phyloP scores from a whole-genome alignment of 2,888 invertebrate genomes.

The Leucophenga maculata region DNA sequence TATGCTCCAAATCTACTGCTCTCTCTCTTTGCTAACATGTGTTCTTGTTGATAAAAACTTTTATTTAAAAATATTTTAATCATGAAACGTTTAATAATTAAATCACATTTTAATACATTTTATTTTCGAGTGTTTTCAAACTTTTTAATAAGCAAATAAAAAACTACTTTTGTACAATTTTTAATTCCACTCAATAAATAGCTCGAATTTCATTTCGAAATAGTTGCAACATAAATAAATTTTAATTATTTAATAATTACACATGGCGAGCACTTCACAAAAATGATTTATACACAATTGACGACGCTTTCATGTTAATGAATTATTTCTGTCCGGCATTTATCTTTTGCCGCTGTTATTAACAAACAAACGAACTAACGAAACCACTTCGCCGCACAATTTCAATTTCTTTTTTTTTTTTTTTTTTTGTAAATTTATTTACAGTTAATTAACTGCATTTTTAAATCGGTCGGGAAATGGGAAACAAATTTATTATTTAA shows the following conservation, averaged over 20 bases:
- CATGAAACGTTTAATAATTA: too few relatives aligned
- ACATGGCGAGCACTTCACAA: background rate
- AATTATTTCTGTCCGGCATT: background rate
- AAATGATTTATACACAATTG: slow-evolving; percentile 9
- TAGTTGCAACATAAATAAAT: background rate
- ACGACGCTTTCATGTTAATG: background rate
- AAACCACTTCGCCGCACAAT: background rate
- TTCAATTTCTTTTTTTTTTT: background rate
- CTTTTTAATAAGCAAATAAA: too few relatives aligned
- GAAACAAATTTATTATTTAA: slow-evolving; percentile 33
- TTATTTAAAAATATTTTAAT: too few relatives aligned
- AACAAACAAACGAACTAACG: background rate
- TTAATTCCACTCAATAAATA: too few relatives aligned
- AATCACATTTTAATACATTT: too few relatives aligned
- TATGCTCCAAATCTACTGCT: too few relatives aligned
- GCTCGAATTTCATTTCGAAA: too few relatives aligned
- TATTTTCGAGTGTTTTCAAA: too few relatives aligned
- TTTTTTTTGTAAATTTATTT: slow-evolving; percentile 48
- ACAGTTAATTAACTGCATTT: slow-evolving; percentile 62
- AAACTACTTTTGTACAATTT: too few relatives aligned
- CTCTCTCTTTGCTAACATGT: too few relatives aligned
- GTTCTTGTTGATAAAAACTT: too few relatives aligned
- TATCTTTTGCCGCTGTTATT: background rate
- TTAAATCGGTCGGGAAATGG: slow-evolving; percentile 36
- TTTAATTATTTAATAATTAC: slow-evolving; percentile 16